Percentiles rank a stretch among this genome's conserved stretches.
Conservation (phyloP, 37 sponge, comb jelly and placozoan genomes). For the Axinella damicornis region DNA sequence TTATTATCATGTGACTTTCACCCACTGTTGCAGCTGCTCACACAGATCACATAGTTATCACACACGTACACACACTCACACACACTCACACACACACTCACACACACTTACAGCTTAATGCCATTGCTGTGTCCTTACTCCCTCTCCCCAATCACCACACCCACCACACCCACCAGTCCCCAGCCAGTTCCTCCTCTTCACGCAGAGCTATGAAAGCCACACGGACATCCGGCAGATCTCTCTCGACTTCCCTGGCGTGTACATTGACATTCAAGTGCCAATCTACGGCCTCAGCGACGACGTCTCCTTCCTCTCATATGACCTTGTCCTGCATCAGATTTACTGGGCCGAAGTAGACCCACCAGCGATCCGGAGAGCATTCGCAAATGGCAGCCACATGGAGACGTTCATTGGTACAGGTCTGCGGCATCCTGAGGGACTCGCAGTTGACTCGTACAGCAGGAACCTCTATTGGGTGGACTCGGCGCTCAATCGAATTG, state of each 20-base stretch:
- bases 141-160: background rate
- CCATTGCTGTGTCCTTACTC: background rate
- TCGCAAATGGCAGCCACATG: slow-evolving; percentile 41
- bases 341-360: slow-evolving; percentile 75
- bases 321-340: slow-evolving; percentile 23
- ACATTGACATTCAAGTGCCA: slow-evolving; percentile 10
- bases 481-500: slow-evolving; percentile 16
- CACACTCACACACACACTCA: background rate
- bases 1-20: too few relatives aligned
- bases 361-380: slow-evolving; percentile 52
- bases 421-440: slow-evolving; percentile 31
- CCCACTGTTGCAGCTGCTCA: too few relatives aligned
- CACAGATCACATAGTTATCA: too few relatives aligned
- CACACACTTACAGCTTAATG: too few relatives aligned
- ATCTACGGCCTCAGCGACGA: background rate
- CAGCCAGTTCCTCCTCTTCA: slow-evolving; percentile 18
- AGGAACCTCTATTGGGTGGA: slow-evolving; percentile 82
- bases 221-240: background rate
- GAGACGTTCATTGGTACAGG: slow-evolving; percentile 21
- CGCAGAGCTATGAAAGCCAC: background rate
- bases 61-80: background rate
- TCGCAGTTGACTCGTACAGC: slow-evolving; percentile 43
- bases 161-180: slow-evolving; percentile 5
- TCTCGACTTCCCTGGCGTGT: background rate
- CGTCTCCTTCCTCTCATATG: slow-evolving; percentile 11